phyloP scores from a whole-genome alignment of 2,113 vertebrate genomes.

The Trachemys scripta region DNA sequence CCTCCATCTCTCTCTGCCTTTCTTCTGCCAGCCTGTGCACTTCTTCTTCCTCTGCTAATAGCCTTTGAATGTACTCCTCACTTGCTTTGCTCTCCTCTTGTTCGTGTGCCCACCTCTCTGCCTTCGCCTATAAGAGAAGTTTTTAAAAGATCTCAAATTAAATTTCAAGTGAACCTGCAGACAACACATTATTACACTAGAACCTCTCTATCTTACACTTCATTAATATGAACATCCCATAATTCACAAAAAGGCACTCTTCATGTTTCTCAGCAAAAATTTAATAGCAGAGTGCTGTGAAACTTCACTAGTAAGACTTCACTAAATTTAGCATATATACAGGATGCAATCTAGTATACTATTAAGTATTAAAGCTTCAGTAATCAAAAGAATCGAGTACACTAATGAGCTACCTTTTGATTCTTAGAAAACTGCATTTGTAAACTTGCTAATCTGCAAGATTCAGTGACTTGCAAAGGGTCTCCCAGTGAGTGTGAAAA shows the following conservation, averaged over 20 bases:
- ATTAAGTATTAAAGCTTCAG: neutral
- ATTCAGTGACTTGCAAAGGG: neutral
- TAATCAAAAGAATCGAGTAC: neutral
- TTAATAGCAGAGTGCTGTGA: neutral
- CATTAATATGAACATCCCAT: rapidly evolving
- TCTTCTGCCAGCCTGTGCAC: slow-evolving; percentile 78
- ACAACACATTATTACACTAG: neutral
- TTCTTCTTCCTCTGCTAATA: slow-evolving; percentile 88
- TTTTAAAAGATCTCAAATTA: neutral
- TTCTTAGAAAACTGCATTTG: neutral
- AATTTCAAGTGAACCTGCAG: neutral
- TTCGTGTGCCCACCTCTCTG: slow-evolving; percentile 85
- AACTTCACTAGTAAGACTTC: neutral
- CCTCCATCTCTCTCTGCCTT: slow-evolving; percentile 76
- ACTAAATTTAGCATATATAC: neutral
- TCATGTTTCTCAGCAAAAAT: neutral
- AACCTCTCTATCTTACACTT: rapidly evolving
- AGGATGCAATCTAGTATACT: no score
- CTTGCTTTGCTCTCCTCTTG: slow-evolving; percentile 90
- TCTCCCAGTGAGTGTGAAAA: neutral
- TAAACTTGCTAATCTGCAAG: neutral
- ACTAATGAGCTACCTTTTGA: neutral
- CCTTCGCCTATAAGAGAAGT: slow-evolving; percentile 81
- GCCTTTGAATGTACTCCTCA: slow-evolving; percentile 88
- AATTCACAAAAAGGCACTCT: neutral